Evolutionary conservation across 2,888 invertebrate genomes (phyloP), one percentile per base, ranked within the genome.

Genomic region (Lasioglossum vierecki): DNA sequence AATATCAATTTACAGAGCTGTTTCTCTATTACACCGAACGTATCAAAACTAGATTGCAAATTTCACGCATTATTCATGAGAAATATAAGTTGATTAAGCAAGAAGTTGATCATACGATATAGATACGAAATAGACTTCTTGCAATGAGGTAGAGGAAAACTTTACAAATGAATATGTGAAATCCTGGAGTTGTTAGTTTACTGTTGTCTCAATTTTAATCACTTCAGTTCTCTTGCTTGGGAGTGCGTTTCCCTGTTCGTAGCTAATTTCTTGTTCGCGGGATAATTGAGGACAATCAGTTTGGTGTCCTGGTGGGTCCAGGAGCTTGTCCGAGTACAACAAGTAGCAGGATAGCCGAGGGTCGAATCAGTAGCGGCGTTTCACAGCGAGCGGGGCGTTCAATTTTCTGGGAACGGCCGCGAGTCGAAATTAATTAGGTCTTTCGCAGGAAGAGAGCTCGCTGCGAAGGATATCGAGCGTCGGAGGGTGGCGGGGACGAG

Each of bases 381-480:
- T 77, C 68, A 35, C 46, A 35, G 68, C 35, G 26, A 22, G 30
- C 63, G 63, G 76, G 46, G 75, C 46, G 72, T 75, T 49, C 57
- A 75, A 88, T 90, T 82, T 79, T 81, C 88, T 80, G 68, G 79
- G 78, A 85, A 88, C 76, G 68, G 68, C 68, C 57, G 63, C 79
- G 83, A 80, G 60, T 79, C 80, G 83, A 75, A 89, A 89, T 91
- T 86, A 91, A 91, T 88, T 88, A 90, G 86, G 86, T 85, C 77
- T 60, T 74, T 78, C 80, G 81, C 71, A 79, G 76, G 76, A 80
- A 79, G 70, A 60, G 70, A 60, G 72, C 68, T 46, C 22, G 66
- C 44, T 53, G 66, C 72, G 76, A 78, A 76, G 87, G 84, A 84
- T 87, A 85, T 83, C 86, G 80, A 82, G 88, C 80, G 73, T 66